Evolutionary conservation across 2,113 vertebrate species (phyloP).

Genomic region (Trochalopteron elliotii): DNA sequence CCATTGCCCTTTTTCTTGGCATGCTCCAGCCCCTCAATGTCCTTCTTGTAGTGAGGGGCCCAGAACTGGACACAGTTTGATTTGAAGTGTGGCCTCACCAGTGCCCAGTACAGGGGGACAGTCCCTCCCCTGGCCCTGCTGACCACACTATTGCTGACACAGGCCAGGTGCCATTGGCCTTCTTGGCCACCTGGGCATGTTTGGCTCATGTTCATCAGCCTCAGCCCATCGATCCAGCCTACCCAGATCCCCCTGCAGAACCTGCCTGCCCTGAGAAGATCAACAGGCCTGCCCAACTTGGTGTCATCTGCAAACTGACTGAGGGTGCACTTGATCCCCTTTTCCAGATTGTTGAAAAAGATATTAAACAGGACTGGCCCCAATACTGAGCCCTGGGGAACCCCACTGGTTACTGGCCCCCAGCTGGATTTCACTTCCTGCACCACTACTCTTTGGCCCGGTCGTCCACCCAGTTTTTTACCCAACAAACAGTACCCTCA

Average conservation of each 20-base stretch:
- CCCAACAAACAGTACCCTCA: not conserved
- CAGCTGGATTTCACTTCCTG: not conserved
- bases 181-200: not conserved
- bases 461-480: not conserved
- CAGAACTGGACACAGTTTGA: not conserved
- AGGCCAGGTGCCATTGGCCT: not conserved
- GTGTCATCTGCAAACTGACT: not conserved
- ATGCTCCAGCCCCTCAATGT: not conserved
- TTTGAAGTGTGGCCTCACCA: not conserved
- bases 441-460: accelerated
- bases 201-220: accelerated
- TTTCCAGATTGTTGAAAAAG: not conserved
- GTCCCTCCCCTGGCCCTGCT: not conserved
- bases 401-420: not conserved
- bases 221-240: accelerated
- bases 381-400: not conserved
- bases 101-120: not conserved
- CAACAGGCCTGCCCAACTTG: not conserved
- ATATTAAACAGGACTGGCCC: not conserved
- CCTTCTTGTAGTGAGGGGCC: not conserved
- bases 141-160: not conserved
- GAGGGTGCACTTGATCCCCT: not conserved
- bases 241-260: not conserved
- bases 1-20: not conserved
- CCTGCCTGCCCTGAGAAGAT: not conserved